These are phyloP conservation scores for Paramisgurnus dabryanus DNA, from an alignment of 2,113 vertebrate genomes.

Conservation along the genomic window DNA sequence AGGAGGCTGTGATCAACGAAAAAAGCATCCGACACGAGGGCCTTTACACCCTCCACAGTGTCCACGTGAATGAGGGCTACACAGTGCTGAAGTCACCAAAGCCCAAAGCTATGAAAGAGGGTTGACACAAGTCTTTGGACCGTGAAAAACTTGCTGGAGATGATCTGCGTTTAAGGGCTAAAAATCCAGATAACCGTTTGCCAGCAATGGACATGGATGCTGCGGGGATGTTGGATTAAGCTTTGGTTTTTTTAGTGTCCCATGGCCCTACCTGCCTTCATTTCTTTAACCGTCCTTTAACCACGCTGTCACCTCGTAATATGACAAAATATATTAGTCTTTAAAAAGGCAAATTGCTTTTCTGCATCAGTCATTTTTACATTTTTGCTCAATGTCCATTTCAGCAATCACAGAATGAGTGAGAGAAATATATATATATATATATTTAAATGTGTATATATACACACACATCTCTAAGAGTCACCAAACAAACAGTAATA, in stretches of 20 bases:
- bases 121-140: constrained; percentile 1
- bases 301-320: constrained; percentile 35
- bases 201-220: background rate
- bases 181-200: constrained; percentile 10
- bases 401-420: constrained; percentile 52
- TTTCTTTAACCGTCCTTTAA: constrained; percentile 9
- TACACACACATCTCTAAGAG: constrained; percentile 17
- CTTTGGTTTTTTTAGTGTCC: constrained; percentile 38
- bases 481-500: constrained; percentile 25
- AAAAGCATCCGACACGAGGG: background rate
- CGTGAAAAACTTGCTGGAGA: background rate
- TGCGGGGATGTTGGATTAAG: constrained; percentile 4
- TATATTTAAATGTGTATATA: constrained; percentile 41
- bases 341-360: constrained; percentile 59
- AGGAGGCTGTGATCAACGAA: background rate
- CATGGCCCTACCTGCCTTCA: background rate
- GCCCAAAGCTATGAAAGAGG: constrained; percentile 19
- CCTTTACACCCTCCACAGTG: constrained; percentile 12
- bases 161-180: background rate
- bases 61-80: constrained; percentile 24
- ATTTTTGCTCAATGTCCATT: constrained; percentile 70
- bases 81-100: constrained; percentile 24
- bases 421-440: constrained; percentile 20
- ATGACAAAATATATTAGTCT: constrained; percentile 57
- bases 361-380: constrained; percentile 65